A percentile compares a stretch with the other conserved stretches of the same genome.
Evolutionary conservation across 2,797 vertebrate species (phyloP).

Genomic region (Chiroxiphia lanceolata): DNA sequence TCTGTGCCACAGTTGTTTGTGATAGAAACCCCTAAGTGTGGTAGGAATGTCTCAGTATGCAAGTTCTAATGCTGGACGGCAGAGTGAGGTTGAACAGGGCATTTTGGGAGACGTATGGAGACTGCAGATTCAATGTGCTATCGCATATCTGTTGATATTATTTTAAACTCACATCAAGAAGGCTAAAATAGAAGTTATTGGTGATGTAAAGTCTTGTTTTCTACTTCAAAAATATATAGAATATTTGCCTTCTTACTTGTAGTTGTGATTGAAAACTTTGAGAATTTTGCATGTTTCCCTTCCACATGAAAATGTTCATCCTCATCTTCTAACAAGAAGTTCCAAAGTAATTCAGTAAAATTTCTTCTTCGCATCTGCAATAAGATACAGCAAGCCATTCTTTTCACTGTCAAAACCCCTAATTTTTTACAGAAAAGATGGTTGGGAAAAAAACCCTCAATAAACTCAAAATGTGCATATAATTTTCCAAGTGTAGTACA

Average conservation of each 20-base stretch:
- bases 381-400: not conserved
- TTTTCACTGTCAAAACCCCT: not conserved
- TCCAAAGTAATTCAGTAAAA: not conserved
- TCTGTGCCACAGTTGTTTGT: not conserved
- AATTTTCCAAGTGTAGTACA: conserved; percentile 27
- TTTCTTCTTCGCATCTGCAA: not conserved
- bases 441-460: not conserved
- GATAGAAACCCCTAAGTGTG: not conserved
- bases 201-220: not conserved
- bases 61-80: not conserved
- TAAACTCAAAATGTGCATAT: not conserved
- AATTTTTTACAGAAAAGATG: not conserved
- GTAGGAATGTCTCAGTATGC: not conserved
- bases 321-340: not conserved
- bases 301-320: not conserved
- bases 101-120: not conserved
- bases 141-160: not conserved
- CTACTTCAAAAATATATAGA: not conserved
- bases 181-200: not conserved
- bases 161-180: not conserved
- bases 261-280: not conserved
- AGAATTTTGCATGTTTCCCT: not conserved
- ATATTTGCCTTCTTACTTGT: not conserved
- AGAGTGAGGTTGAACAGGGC: not conserved
- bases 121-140: not conserved